Conservation (phyloP, 1,140 invertebrate genomes). For the Apolygus lucorum region DNA sequence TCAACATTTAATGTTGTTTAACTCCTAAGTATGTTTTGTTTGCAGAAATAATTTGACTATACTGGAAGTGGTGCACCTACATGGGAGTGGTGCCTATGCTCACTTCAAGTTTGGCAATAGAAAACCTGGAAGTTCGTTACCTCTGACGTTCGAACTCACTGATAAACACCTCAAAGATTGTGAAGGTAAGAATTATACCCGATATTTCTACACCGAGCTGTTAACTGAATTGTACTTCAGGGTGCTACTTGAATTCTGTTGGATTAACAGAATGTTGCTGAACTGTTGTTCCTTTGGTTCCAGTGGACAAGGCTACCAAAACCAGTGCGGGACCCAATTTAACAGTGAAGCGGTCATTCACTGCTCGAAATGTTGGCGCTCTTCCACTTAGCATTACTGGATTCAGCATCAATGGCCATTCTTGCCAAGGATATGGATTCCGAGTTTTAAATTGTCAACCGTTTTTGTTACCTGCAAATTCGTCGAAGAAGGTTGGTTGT, state of each 20-base stretch:
- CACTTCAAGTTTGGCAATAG: slow-evolving; percentile 87
- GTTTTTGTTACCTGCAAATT: slow-evolving; percentile 72
- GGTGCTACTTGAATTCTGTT: no score
- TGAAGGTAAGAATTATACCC: slow-evolving; percentile 58
- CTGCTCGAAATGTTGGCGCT: slow-evolving; percentile 80
- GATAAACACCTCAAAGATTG: slow-evolving; percentile 78
- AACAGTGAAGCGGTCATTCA: slow-evolving; percentile 74
- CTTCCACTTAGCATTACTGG: slow-evolving; percentile 64
- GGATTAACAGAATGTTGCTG: no score
- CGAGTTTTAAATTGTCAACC: slow-evolving; percentile 72
- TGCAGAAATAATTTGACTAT: slow-evolving; percentile 88
- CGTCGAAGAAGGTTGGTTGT: slow-evolving; percentile 49
- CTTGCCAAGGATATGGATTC: slow-evolving; percentile 82
- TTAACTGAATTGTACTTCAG: no score
- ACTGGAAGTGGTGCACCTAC: slow-evolving; percentile 72
- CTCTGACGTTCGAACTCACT: slow-evolving; percentile 73
- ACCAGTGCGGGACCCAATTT: slow-evolving; percentile 52
- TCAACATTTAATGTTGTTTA: no score
- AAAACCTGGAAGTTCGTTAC: slow-evolving; percentile 61
- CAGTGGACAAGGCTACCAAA: slow-evolving; percentile 45
- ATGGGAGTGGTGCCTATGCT: slow-evolving; percentile 72
- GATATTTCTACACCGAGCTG: no score
- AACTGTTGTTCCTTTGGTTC: slow-evolving; percentile 30
- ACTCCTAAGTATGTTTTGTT: slow-evolving; percentile 33
- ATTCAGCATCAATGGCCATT: slow-evolving; percentile 63